These are phyloP conservation scores for Eospalax fontanierii DNA, from an alignment of 2,797 vertebrate genomes.

Conservation along the genomic window DNA sequence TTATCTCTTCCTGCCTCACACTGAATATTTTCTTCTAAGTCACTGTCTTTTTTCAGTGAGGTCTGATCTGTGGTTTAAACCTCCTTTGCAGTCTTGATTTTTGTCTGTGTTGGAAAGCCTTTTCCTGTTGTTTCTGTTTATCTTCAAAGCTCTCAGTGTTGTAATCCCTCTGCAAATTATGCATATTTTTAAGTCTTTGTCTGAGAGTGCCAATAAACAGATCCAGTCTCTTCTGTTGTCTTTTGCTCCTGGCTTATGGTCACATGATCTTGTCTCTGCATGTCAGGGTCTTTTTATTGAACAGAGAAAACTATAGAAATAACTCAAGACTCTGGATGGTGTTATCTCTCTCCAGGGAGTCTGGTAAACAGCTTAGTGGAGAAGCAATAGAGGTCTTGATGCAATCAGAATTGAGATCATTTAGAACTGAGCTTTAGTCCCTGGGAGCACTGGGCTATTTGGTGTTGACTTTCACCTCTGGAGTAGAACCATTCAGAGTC, in stretches of 20 bases:
- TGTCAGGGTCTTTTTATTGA: neutral
- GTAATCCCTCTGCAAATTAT: neutral
- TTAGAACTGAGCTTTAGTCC: neutral
- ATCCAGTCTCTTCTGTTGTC: neutral
- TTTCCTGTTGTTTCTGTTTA: neutral
- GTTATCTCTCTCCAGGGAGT: neutral
- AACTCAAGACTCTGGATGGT: neutral
- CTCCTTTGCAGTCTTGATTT: neutral
- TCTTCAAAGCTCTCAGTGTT: slow-evolving; percentile 5
- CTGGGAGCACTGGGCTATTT: neutral
- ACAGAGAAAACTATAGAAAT: neutral
- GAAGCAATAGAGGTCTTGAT: neutral
- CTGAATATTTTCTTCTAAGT: neutral
- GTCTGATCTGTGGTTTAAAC: too few species aligned
- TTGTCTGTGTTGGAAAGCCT: neutral
- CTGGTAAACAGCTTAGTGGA: neutral
- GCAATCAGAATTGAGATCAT: neutral
- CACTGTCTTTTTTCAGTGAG: neutral
- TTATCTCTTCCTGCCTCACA: neutral
- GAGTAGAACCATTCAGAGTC: neutral
- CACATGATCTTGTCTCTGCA: neutral
- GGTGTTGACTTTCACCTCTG: neutral
- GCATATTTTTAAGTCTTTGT: neutral
- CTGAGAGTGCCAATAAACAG: neutral
- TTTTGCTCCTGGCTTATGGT: neutral